Conservation (phyloP, 2,888 invertebrate genomes). For the Cordylochernes scorpioides region DNA sequence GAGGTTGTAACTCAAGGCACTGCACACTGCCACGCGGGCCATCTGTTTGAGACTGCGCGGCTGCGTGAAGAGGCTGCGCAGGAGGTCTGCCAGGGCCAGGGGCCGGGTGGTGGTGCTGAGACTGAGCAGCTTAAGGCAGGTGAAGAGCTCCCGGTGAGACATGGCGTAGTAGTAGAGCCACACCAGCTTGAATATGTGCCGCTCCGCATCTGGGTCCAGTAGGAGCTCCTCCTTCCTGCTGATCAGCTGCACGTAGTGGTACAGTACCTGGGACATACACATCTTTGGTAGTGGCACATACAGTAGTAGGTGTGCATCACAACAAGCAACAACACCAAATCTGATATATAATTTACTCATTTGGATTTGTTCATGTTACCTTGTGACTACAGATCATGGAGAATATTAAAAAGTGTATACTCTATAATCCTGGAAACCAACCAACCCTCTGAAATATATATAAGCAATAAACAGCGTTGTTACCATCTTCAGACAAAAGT, state of each 20-base stretch:
- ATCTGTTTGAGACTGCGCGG: slow-evolving; percentile 45
- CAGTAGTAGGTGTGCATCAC: too few species aligned
- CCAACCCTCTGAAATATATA: too few species aligned
- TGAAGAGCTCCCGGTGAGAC: slow-evolving; percentile 38
- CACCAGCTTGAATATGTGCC: too few species aligned
- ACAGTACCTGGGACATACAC: slow-evolving; percentile 29
- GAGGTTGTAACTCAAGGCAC: slow-evolving; percentile 34
- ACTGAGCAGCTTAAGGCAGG: slow-evolving; percentile 35
- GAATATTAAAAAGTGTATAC: too few species aligned
- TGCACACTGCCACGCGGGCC: slow-evolving; percentile 38
- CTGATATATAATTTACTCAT: too few species aligned
- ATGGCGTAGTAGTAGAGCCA: slow-evolving; percentile 29
- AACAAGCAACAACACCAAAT: too few species aligned
- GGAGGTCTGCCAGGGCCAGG: slow-evolving; percentile 30
- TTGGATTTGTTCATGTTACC: too few species aligned
- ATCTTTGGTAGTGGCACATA: too few species aligned
- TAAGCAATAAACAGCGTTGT: too few species aligned
- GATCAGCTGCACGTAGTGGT: slow-evolving; percentile 40
- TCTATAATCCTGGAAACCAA: too few species aligned
- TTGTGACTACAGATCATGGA: too few species aligned
- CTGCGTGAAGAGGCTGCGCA: slow-evolving; percentile 34
- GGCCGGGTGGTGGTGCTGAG: slow-evolving; percentile 35
- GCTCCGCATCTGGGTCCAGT: slow-evolving; percentile 32
- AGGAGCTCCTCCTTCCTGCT: slow-evolving; percentile 30
- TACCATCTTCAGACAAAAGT: too few species aligned